Conservation (phyloP, 2,113 vertebrate species). For the Colinus virginianus region DNA sequence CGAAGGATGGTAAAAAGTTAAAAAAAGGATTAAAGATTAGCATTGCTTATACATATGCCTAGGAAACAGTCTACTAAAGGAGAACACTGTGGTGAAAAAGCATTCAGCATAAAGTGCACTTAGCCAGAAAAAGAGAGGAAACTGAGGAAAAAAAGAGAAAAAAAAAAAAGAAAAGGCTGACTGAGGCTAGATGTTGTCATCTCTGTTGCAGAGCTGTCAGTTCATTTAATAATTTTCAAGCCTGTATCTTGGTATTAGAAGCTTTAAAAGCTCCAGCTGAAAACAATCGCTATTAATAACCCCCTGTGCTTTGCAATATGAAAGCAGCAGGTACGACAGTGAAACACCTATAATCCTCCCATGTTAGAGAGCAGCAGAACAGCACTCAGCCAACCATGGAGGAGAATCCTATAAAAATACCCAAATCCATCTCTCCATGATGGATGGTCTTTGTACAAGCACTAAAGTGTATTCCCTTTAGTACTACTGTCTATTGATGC, state of each 20-base stretch:
- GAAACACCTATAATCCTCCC: conserved; percentile 65
- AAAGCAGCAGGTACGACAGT: conserved; percentile 53
- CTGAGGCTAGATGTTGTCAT: not conserved
- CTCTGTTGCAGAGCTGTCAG: conserved; percentile 9
- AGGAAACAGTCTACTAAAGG: not conserved
- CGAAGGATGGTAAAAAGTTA: not conserved
- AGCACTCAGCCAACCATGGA: conserved; percentile 68
- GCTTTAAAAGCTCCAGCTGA: conserved; percentile 52
- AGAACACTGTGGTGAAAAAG: not conserved
- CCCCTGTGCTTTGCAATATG: conserved; percentile 32
- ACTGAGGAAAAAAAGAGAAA: conserved; percentile 1
- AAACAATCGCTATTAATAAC: conserved; percentile 66
- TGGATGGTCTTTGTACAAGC: conserved; percentile 68
- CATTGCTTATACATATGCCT: not conserved
- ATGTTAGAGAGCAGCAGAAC: conserved; percentile 60
- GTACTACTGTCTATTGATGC: conserved; percentile 68
- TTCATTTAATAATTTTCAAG: conserved; percentile 62
- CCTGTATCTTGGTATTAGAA: conserved; percentile 31
- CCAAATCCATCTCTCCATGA: conserved; percentile 66
- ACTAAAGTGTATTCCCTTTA: conserved; percentile 74
- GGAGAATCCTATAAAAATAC: conserved; percentile 67
- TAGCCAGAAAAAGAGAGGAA: conserved; percentile 8
- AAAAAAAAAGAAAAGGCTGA: not conserved
- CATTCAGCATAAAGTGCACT: not conserved
- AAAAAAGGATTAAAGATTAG: conserved; percentile 6